Evolutionary conservation across 2,797 vertebrate species (phyloP), one percentile per base, ranked within the genome.

Genomic region (Petrocephalus schoutedeni): DNA sequence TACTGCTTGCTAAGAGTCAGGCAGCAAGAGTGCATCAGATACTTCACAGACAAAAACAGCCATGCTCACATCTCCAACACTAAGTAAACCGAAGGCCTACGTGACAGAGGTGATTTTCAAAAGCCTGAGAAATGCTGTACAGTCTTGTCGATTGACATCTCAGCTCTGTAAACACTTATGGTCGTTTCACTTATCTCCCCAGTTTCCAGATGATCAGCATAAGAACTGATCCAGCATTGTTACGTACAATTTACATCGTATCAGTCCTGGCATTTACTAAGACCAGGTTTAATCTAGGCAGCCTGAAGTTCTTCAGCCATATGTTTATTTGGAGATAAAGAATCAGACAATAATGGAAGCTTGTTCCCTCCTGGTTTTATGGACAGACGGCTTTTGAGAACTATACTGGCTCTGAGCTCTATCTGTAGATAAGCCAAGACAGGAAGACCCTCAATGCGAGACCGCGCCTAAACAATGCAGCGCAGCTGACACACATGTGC

Each of bases 201-300:
- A 21, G 12, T 23, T 32, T 71, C n/a, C 57, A 67, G 82, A 88
- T 61, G n/a, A 61, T 28, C 21, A 16, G 45, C 19, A 9, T 23
- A 71, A 19, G 59, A 83, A 71, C 74, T 61, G 82, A 88, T 71
- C 87, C 28, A 64, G 58, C 36, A 64, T 49, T 49, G 57, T 59
- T 64, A 86, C 49, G 41, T 23, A 23, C 85, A 61, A 21, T 64
- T 45, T 58, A 67, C 61, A 56, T 80, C 86, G 36, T 85, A 89
- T 85, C 41, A 82, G 88, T 83, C 84, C 51, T 32, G 21, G 36
- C 89, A 86, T 90, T 91, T 90, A 91, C 77, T 88, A 82, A 90
- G 74, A 49, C 86, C 87, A 86, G 41, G 53, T 85, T 85, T 64
- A 51, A 85, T 85, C 80, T 19, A 5, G 51, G 28, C 82, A 71